phyloP scores from a whole-genome alignment of 1,140 invertebrate genomes.

The Pogonus chalceus region DNA sequence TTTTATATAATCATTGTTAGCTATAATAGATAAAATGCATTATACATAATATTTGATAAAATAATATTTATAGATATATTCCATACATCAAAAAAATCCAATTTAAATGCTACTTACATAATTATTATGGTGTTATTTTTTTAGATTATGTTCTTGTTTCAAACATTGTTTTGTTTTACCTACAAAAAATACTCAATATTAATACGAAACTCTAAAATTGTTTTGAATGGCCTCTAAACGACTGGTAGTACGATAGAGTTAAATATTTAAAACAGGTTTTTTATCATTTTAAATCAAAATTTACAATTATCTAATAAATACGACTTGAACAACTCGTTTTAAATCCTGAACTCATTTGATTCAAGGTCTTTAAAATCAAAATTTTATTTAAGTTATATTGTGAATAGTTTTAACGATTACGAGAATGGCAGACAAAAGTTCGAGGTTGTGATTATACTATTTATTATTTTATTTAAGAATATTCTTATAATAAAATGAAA shows the following conservation, averaged over 20 bases:
- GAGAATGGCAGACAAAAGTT: too few relatives aligned
- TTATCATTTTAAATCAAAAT: background rate
- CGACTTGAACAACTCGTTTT: background rate
- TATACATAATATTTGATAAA: background rate
- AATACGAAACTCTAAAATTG: background rate
- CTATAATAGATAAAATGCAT: background rate
- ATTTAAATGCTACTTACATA: slow-evolving; percentile 1
- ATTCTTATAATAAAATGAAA: background rate
- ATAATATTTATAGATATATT: background rate
- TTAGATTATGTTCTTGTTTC: background rate
- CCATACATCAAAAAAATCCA: background rate
- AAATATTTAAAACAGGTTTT: background rate
- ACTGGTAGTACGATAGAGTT: background rate
- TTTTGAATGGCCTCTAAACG: background rate
- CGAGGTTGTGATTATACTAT: background rate
- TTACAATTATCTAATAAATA: background rate
- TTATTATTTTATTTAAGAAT: background rate
- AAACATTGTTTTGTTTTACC: background rate
- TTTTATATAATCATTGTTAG: too few relatives aligned
- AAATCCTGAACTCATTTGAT: background rate
- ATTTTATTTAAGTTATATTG: background rate
- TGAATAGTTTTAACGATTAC: background rate
- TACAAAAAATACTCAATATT: background rate
- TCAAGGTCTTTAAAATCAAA: background rate
- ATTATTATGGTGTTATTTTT: background rate